Percentiles rank a stretch among this genome's conserved stretches.
Evolutionary conservation across 2,113 vertebrate species (phyloP).

Genomic region (Cichladusa arquata): DNA sequence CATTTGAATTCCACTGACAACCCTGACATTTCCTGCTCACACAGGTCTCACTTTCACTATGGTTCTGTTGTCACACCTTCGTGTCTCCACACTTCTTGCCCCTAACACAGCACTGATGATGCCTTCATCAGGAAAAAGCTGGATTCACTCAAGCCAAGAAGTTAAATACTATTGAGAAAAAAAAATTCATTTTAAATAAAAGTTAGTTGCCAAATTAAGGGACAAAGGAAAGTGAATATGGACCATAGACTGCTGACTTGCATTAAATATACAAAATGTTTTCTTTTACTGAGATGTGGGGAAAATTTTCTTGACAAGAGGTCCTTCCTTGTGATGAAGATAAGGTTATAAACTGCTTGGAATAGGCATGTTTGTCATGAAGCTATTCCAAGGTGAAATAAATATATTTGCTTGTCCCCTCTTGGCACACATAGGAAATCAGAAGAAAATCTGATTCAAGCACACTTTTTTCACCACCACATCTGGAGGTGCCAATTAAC

Average conservation of each 20-base stretch:
- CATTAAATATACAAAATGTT: background rate
- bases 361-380: background rate
- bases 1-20: background rate
- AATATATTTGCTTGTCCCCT: background rate
- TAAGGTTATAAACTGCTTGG: background rate
- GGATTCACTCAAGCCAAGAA: background rate
- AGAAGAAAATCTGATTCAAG: background rate
- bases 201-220: background rate
- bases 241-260: background rate
- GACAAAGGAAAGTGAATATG: background rate
- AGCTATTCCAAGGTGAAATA: background rate
- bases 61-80: background rate
- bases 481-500: background rate
- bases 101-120: background rate
- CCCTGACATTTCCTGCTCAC: background rate
- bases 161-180: background rate
- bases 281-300: background rate
- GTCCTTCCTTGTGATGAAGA: background rate
- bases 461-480: background rate
- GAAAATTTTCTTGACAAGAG: background rate
- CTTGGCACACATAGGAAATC: background rate
- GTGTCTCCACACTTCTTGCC: background rate
- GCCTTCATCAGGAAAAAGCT: background rate
- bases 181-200: background rate
- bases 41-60: background rate